A percentile compares a stretch with the other conserved stretches of the same genome.
phyloP scores from a whole-genome alignment of 1,140 invertebrate species.

The Dreissena rostriformis region DNA sequence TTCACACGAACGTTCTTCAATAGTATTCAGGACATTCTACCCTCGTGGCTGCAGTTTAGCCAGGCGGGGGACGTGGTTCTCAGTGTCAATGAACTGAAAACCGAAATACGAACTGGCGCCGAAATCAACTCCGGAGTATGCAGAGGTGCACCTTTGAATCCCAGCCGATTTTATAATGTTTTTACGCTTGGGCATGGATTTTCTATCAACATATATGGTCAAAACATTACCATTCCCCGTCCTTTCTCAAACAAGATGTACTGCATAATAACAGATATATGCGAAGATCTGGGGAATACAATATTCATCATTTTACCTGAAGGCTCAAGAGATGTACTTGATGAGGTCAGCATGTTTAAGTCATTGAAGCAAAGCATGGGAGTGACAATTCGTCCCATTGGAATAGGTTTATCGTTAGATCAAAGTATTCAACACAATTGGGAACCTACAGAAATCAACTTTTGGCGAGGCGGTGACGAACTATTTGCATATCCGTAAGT shows the following conservation, averaged over 20 bases:
- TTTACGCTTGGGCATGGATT: constrained; percentile 21
- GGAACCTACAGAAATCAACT: background rate
- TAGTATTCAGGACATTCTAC: constrained; percentile 13
- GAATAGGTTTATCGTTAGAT: constrained; percentile 25
- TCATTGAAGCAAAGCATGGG: constrained; percentile 20
- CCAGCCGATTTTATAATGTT: constrained; percentile 14
- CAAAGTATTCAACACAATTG: background rate
- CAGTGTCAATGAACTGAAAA: background rate
- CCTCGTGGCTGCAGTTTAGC: constrained; percentile 29
- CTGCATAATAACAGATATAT: constrained; percentile 37
- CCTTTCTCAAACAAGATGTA: background rate
- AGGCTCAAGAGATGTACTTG: constrained; percentile 23
- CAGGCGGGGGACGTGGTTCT: constrained; percentile 10
- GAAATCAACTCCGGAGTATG: background rate
- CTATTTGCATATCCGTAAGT: constrained; percentile 38
- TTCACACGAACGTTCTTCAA: constrained; percentile 26
- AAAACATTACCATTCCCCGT: constrained; percentile 2
- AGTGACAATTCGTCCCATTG: background rate
- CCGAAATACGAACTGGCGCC: background rate
- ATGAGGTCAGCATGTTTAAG: background rate
- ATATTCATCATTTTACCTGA: constrained; percentile 31
- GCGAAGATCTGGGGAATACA: constrained; percentile 29
- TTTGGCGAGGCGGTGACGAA: constrained; percentile 34
- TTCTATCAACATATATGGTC: constrained; percentile 24
- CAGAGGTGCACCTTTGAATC: constrained; percentile 17